These are phyloP conservation scores for Pterocles burchelli DNA, from an alignment of 2,113 vertebrate species.

Conservation along the genomic window DNA sequence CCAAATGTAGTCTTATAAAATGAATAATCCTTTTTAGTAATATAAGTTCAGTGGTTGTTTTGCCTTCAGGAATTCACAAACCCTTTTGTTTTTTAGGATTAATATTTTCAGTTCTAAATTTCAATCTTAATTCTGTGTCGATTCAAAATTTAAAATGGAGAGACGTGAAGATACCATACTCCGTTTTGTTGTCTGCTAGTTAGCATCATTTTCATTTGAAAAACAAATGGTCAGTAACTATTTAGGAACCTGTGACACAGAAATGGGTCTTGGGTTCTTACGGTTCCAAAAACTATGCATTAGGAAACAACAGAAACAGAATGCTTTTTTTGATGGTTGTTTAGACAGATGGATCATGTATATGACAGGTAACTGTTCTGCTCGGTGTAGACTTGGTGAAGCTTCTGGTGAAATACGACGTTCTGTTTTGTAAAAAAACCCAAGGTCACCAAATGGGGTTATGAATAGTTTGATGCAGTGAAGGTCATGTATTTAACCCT, in stretches of 20 bases:
- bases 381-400: background rate
- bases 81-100: background rate
- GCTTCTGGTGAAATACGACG: background rate
- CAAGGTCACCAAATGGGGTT: background rate
- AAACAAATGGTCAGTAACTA: background rate
- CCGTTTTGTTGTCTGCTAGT: background rate
- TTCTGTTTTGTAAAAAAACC: background rate
- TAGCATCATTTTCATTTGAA: rapidly evolving
- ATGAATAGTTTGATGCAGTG: background rate
- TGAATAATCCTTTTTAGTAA: background rate
- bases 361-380: background rate
- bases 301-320: background rate
- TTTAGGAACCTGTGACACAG: background rate
- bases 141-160: background rate
- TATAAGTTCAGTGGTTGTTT: background rate
- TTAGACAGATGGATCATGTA: background rate
- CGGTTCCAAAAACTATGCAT: background rate
- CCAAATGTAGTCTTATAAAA: background rate
- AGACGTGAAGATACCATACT: background rate
- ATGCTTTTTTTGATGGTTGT: rapidly evolving
- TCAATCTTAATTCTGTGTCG: background rate
- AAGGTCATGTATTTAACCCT: background rate
- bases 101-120: background rate
- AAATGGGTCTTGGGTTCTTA: background rate
- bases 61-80: background rate